Evolutionary conservation across 2,113 vertebrate genomes (phyloP).

Genomic region (Oncorhynchus mykiss): DNA sequence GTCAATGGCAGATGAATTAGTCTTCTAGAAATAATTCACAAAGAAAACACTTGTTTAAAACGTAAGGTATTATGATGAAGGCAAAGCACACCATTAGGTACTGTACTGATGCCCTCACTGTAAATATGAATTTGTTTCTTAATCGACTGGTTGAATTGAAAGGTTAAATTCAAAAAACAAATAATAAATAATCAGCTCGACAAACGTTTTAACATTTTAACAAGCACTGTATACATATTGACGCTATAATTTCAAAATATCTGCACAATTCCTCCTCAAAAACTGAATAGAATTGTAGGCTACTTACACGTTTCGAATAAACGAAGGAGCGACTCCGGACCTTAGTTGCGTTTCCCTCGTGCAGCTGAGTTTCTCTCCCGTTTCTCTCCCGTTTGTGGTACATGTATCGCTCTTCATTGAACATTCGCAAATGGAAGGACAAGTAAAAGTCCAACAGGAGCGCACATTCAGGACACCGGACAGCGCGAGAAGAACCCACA

Average conservation of each 20-base stretch:
- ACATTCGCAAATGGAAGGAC: conserved; percentile 70
- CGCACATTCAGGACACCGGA: conserved; percentile 41
- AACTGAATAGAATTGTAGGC: not conserved
- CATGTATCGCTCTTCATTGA: too few species aligned
- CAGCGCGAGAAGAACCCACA: conserved; percentile 56
- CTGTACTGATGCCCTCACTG: too few species aligned
- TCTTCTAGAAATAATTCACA: conserved; percentile 68
- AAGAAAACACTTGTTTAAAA: conserved; percentile 2
- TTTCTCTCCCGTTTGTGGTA: conserved; percentile 29
- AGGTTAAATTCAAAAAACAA: not conserved
- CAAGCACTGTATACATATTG: not conserved
- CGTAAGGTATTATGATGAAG: not conserved
- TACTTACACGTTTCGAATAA: conserved; percentile 64
- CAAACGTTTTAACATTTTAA: too few species aligned
- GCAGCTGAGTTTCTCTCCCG: conserved; percentile 52
- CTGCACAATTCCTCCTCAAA: not conserved
- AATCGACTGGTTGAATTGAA: too few species aligned
- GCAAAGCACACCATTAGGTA: too few species aligned
- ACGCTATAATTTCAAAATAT: not conserved
- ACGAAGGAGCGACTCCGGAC: conserved; percentile 21
- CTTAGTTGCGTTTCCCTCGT: conserved; percentile 65
- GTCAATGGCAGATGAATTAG: conserved; percentile 80
- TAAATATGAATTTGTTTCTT: too few species aligned
- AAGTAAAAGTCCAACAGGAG: conserved; percentile 51
- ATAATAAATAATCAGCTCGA: not conserved